A percentile compares a stretch with the other conserved stretches of the same genome.
Evolutionary conservation across 2,113 vertebrate species (phyloP).

Genomic region (Python bivittatus): DNA sequence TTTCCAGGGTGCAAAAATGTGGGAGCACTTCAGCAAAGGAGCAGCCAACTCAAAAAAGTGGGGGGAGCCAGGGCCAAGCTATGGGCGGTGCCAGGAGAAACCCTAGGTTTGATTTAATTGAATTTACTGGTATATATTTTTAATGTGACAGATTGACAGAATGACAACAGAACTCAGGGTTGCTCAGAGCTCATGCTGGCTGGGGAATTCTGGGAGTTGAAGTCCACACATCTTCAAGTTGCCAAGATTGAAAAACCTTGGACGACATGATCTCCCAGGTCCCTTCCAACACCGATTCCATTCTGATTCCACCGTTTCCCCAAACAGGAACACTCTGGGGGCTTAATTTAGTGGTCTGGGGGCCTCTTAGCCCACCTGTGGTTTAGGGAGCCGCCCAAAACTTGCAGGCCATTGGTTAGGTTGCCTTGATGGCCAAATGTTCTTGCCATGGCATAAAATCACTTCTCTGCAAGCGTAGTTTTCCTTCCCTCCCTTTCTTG

Average conservation of each 20-base stretch:
- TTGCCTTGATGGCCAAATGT: not conserved
- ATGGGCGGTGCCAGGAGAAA: too few species aligned
- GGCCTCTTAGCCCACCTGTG: not conserved
- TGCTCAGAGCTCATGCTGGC: too few species aligned
- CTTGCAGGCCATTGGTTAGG: not conserved
- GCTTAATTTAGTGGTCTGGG: not conserved
- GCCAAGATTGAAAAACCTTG: not conserved
- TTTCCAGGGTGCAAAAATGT: not conserved
- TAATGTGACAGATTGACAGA: not conserved
- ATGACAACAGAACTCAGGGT: not conserved
- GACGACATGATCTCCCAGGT: not conserved
- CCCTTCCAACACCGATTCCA: not conserved
- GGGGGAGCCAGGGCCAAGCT: not conserved
- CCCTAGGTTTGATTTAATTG: not conserved
- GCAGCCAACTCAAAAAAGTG: not conserved
- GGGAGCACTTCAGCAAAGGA: not conserved
- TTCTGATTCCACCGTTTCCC: not conserved
- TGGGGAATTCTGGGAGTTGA: not conserved
- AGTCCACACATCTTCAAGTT: not conserved
- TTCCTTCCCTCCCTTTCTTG: not conserved
- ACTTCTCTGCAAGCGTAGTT: not conserved
- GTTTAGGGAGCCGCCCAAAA: not conserved
- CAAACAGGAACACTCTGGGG: not conserved
- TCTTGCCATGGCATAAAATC: not conserved
- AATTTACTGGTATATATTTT: not conserved